Percentiles rank a stretch among this genome's conserved stretches.
These are phyloP conservation scores for Ophioninae sp. DNA, from an alignment of 2,888 invertebrate species.

Conservation along the genomic window DNA sequence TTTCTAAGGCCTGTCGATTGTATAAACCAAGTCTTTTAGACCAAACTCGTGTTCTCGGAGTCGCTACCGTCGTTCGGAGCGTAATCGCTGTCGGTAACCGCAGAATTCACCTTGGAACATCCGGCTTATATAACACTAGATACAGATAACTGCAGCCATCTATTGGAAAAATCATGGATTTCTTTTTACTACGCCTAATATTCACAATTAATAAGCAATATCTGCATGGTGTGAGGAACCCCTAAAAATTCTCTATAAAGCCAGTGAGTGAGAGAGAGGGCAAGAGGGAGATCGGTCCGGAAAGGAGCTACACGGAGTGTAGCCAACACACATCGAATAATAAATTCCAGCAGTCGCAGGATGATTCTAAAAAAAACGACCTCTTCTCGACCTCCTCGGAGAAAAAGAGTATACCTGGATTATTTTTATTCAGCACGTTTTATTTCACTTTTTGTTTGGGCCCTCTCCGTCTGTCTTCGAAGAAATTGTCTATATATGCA, in stretches of 20 bases:
- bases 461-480: neutral
- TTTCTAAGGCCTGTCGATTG: too few relatives aligned
- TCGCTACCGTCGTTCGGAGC: too few relatives aligned
- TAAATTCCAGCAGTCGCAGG: slow-evolving; percentile 54
- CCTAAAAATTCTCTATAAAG: slow-evolving; percentile 53
- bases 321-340: slow-evolving; percentile 58
- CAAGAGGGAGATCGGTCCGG: slow-evolving; percentile 54
- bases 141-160: too few relatives aligned
- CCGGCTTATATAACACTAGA: too few relatives aligned
- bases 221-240: slow-evolving; percentile 29
- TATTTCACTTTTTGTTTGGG: neutral
- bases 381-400: slow-evolving; percentile 54
- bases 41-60: too few relatives aligned
- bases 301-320: slow-evolving; percentile 47
- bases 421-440: slow-evolving; percentile 22
- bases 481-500: neutral
- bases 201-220: neutral
- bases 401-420: slow-evolving; percentile 46
- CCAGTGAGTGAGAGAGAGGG: slow-evolving; percentile 1
- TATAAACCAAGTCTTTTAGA: too few relatives aligned
- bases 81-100: too few relatives aligned
- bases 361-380: slow-evolving; percentile 59
- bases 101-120: too few relatives aligned
- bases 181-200: neutral
- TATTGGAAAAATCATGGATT: neutral